These are phyloP conservation scores for Psilopsiagon aymara DNA, from an alignment of 2,113 vertebrate genomes.

Conservation along the genomic window DNA sequence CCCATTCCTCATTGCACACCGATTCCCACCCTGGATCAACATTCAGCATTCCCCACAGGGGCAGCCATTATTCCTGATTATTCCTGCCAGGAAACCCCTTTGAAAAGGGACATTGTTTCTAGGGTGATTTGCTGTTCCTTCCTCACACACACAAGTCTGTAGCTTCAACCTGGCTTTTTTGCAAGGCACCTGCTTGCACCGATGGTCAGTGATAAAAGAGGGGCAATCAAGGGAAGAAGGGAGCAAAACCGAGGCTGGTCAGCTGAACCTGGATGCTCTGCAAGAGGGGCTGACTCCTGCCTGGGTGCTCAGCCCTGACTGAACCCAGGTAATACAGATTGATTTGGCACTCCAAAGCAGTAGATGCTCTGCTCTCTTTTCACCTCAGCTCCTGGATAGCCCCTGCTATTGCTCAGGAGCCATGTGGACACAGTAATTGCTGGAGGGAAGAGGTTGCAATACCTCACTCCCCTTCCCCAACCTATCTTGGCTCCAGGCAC, in stretches of 20 bases:
- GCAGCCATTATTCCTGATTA: not conserved
- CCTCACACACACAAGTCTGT: not conserved
- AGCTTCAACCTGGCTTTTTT: not conserved
- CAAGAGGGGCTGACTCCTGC: not conserved
- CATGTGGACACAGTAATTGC: accelerated
- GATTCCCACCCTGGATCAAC: not conserved
- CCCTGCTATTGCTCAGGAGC: not conserved
- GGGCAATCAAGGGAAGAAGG: not conserved
- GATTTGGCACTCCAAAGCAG: not conserved
- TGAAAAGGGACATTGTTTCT: slow-evolving; percentile 37
- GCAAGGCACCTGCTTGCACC: not conserved
- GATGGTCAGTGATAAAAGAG: accelerated
- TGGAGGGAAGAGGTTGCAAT: not conserved
- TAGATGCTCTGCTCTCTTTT: not conserved
- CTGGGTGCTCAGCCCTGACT: not conserved
- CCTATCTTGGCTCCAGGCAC: not conserved
- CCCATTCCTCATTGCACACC: not conserved
- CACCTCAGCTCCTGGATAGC: not conserved
- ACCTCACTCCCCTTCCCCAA: not conserved
- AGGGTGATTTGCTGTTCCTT: not conserved
- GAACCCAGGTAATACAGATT: not conserved
- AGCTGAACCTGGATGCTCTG: accelerated
- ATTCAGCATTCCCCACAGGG: not conserved
- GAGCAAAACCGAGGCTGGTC: accelerated
- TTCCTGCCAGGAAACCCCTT: not conserved